Evolutionary conservation across 2,888 invertebrate genomes (phyloP).

Genomic region (Euproctis similis): DNA sequence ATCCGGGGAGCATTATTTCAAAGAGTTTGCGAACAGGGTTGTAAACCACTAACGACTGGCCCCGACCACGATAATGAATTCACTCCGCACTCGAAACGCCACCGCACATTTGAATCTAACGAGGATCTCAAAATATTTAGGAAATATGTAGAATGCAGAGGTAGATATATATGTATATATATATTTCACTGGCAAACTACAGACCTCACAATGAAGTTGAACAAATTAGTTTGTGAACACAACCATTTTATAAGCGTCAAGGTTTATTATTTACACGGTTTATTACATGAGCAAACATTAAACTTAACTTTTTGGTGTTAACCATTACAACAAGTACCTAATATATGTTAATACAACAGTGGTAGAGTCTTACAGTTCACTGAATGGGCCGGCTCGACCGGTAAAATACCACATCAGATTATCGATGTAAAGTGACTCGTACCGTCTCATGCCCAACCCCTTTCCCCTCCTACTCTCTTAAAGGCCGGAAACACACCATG

Average conservation of each 20-base stretch:
- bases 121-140: constrained; percentile 33
- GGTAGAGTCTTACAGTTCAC: no score
- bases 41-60: constrained; percentile 69
- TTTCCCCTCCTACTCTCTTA: no score
- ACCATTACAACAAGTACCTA: no score
- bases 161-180: no score
- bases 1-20: constrained; percentile 60
- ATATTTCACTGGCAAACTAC: constrained; percentile 18
- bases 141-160: constrained; percentile 24
- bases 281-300: not conserved
- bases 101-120: constrained; percentile 44
- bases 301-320: no score
- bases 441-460: no score
- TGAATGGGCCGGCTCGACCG: no score
- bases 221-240: constrained; percentile 18
- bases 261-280: constrained; percentile 1
- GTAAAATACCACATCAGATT: no score
- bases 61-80: constrained; percentile 65
- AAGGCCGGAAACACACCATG: no score
- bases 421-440: no score
- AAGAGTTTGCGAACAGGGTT: constrained; percentile 60
- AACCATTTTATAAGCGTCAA: constrained; percentile 1
- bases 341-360: no score
- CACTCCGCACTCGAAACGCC: constrained; percentile 50
- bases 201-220: constrained; percentile 7